These are phyloP conservation scores for Hozukius guyotensis DNA, from an alignment of 2,797 vertebrate genomes.

Conservation along the genomic window DNA sequence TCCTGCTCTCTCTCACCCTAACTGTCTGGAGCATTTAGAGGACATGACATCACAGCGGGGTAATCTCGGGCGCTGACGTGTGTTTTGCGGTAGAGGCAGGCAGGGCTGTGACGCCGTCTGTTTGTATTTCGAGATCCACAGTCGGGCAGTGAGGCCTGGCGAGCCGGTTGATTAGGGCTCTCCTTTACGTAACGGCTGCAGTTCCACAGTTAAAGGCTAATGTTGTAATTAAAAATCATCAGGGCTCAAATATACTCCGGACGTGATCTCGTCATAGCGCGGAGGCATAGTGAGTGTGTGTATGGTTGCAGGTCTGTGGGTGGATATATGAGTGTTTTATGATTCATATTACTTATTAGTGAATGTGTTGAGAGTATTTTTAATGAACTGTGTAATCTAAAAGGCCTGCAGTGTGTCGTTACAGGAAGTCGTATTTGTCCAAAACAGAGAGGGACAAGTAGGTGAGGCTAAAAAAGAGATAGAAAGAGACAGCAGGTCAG, in stretches of 20 bases:
- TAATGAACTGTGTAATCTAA: constrained; percentile 64
- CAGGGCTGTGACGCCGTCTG: constrained; percentile 45
- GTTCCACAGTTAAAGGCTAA: constrained; percentile 36
- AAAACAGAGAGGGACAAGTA: constrained; percentile 1
- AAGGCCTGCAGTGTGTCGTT: constrained; percentile 48
- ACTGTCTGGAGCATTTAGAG: constrained; percentile 65
- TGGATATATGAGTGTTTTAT: constrained; percentile 38
- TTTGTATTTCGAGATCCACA: constrained; percentile 61
- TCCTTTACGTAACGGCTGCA: constrained; percentile 52
- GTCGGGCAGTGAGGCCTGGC: constrained; percentile 24
- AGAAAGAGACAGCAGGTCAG: neutral
- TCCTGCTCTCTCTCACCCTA: constrained; percentile 60
- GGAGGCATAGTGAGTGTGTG: constrained; percentile 11
- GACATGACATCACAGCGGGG: constrained; percentile 66
- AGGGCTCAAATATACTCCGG: constrained; percentile 43
- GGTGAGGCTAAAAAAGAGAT: neutral
- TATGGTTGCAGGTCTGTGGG: constrained; percentile 17
- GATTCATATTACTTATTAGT: constrained; percentile 50
- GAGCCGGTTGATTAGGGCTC: constrained; percentile 56
- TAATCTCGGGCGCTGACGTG: constrained; percentile 55
- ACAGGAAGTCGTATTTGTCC: constrained; percentile 13
- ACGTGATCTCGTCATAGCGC: constrained; percentile 42
- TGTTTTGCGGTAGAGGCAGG: constrained; percentile 55
- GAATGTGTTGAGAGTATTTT: constrained; percentile 47
- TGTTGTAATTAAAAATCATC: constrained; percentile 65